phyloP scores from a whole-genome alignment of 2,888 invertebrate genomes.

The Mactromeris polynyma region DNA sequence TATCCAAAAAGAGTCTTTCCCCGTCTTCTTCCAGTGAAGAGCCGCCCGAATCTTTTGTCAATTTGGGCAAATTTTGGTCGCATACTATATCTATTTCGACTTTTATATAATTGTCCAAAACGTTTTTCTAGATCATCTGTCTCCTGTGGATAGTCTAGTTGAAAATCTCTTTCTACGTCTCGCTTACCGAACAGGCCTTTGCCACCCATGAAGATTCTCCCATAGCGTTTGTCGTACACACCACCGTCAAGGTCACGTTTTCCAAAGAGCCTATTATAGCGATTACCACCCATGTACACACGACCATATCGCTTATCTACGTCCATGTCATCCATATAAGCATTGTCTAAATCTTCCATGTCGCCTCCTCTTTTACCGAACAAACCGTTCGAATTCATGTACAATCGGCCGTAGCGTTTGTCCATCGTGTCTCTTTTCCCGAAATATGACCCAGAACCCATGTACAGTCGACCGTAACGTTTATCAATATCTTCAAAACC shows the following conservation, averaged over 20 bases:
- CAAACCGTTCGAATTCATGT: constrained; percentile 20
- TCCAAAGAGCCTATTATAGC: constrained; percentile 20
- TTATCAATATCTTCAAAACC: neutral
- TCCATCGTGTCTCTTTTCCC: constrained; percentile 36
- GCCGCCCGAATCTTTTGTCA: constrained; percentile 48
- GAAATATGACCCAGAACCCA: constrained; percentile 44
- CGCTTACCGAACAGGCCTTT: constrained; percentile 38
- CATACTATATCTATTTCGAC: constrained; percentile 20
- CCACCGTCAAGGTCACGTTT: constrained; percentile 22
- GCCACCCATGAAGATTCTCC: constrained; percentile 35
- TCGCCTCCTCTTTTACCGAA: constrained; percentile 31
- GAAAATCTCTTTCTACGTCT: constrained; percentile 20
- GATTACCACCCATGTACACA: constrained; percentile 14
- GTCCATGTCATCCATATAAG: constrained; percentile 16
- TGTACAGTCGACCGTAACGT: constrained; percentile 46
- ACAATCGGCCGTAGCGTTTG: constrained; percentile 48
- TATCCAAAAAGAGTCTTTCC: neutral
- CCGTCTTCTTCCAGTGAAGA: constrained; percentile 48
- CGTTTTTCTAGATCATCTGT: constrained; percentile 33
- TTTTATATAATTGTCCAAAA: constrained; percentile 18
- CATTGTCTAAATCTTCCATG: neutral
- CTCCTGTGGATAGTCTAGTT: neutral
- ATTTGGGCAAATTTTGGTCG: neutral
- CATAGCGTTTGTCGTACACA: constrained; percentile 31
- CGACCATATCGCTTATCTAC: constrained; percentile 23